Conservation (phyloP, 2,113 vertebrate species). For the Ochotona princeps region DNA sequence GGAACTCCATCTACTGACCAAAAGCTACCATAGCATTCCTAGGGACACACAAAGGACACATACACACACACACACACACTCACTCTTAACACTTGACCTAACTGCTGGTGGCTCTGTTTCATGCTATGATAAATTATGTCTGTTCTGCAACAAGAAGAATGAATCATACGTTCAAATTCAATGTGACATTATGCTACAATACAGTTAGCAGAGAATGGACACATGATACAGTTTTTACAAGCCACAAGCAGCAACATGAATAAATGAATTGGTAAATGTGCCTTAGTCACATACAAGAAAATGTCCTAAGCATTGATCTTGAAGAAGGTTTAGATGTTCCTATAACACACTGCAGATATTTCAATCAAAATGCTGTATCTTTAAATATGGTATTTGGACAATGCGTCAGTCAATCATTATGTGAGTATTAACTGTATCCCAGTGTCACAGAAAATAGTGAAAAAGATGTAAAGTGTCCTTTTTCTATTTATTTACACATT, state of each 20-base stretch:
- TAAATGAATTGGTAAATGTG: neutral
- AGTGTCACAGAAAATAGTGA: slow-evolving; percentile 73
- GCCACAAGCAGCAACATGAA: neutral
- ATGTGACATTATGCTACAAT: neutral
- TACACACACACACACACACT: neutral
- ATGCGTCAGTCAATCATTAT: slow-evolving; percentile 46
- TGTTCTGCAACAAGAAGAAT: neutral
- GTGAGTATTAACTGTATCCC: slow-evolving; percentile 44
- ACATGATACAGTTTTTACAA: neutral
- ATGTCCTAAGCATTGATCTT: neutral
- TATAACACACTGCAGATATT: neutral
- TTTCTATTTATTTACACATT: slow-evolving; percentile 76
- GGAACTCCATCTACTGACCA: slow-evolving; percentile 74
- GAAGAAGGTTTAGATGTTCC: neutral
- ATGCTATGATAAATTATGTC: neutral
- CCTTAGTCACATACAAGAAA: neutral
- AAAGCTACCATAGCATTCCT: slow-evolving; percentile 56
- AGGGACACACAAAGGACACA: neutral
- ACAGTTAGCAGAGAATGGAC: neutral
- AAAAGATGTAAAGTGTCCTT: slow-evolving; percentile 59
- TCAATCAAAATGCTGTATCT: neutral
- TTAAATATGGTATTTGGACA: neutral
- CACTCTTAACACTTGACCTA: neutral
- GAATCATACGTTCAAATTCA: neutral
- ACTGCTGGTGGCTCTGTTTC: neutral